Evolutionary conservation across 2,113 vertebrate genomes (phyloP), one percentile per base, ranked within the genome.

Genomic region (Suncus etruscus): DNA sequence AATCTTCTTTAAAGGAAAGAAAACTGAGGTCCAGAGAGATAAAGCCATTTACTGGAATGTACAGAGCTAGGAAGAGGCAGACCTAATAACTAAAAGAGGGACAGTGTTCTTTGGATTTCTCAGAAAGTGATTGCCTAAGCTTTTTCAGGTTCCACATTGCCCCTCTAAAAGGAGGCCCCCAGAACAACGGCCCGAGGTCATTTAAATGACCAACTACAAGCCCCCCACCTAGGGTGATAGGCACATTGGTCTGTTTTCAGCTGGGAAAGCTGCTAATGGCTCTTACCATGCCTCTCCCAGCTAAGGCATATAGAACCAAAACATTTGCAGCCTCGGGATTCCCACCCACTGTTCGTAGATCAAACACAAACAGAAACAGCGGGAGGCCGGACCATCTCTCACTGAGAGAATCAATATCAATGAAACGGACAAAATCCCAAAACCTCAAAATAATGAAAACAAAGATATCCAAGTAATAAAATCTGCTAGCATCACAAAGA

Each of bases 371-470:
- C 95, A 95, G 90, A 90, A 97, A 90, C 97, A 0, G 87, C 74
- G 83, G 96, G 97, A 96, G 80, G 84, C 93, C 76, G 74, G 95
- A 79, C 96, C 50, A 0, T 95, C 96, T 95, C 96, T 93, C 51
- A 96, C 95, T 2, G 61, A 18, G 1, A 45, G 84, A 95, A 96
- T 97, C 96, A 94, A 96, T 96, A 96, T 45, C 92, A 96, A 94
- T 95, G 95, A 95, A 97, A 96, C 96, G 96, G 95, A 96, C 92
- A 95, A 97, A 98, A 98, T 97, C 97, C 97, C 95, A 87, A 97
- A 97, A 98, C 97, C 98, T 98, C 96, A 74, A 97, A 97, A 97
- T 97, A 98, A 98, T 96, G 97, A 97, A 97, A 98, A 98, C 97
- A 97, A 97, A 98, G 97, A 95, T 96, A 97, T 97, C 94, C 97